Evolutionary conservation across 2,888 invertebrate species (phyloP).

Genomic region (Scaeva pyrastri): DNA sequence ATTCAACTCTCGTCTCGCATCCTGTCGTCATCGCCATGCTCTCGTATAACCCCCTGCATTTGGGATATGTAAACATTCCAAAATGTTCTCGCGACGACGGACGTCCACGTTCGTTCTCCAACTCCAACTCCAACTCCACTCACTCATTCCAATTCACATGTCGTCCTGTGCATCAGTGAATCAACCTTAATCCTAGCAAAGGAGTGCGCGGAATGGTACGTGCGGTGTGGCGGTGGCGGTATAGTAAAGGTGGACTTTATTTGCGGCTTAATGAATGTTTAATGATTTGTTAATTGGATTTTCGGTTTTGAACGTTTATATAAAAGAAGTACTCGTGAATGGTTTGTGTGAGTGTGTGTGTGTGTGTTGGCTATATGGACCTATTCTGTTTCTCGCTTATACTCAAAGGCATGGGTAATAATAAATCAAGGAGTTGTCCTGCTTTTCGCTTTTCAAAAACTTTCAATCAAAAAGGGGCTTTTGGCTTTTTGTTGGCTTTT

Average conservation of each 20-base stretch:
- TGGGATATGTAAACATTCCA: constrained; percentile 62
- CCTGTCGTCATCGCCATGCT: not conserved
- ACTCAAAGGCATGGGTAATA: constrained; percentile 18
- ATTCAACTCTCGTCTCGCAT: constrained; percentile 27
- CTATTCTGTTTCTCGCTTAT: not conserved
- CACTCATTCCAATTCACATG: constrained; percentile 27
- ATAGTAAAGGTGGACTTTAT: constrained; percentile 57
- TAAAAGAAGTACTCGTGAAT: constrained; percentile 22
- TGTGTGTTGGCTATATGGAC: not conserved
- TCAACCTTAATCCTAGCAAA: constrained; percentile 71
- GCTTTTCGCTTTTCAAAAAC: not conserved
- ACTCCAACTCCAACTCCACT: no score
- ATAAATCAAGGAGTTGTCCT: constrained; percentile 2
- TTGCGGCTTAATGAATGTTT: constrained; percentile 83
- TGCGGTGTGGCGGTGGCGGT: not conserved
- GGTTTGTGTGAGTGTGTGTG: not conserved
- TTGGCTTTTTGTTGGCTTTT: constrained; percentile 44
- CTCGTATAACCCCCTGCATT: constrained; percentile 27
- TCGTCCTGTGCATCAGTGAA: constrained; percentile 62
- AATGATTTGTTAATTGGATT: constrained; percentile 84
- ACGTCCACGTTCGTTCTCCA: no score
- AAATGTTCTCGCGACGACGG: not conserved
- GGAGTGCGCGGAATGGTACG: constrained; percentile 11
- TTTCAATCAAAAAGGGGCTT: constrained; percentile 34
- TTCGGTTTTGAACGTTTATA: constrained; percentile 80